Evolutionary conservation across 2,797 vertebrate species (phyloP).

Genomic region (Coluber constrictor): DNA sequence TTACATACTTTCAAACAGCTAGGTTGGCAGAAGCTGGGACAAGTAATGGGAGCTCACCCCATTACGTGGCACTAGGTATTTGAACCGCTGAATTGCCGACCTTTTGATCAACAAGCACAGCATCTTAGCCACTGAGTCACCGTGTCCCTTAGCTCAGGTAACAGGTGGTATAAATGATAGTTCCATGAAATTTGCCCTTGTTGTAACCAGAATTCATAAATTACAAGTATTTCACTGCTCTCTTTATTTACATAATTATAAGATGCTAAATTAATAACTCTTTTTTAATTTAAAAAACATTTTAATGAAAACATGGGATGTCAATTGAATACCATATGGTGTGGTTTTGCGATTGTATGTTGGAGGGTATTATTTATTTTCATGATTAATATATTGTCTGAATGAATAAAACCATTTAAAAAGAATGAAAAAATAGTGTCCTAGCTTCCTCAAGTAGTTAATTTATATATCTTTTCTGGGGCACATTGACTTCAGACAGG

Average conservation of each 20-base stretch:
- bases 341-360: not conserved
- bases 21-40: no score
- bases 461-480: not conserved
- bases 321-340: not conserved
- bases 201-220: not conserved
- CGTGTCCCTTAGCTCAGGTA: not conserved
- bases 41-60: no score
- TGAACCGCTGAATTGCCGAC: no score
- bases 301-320: not conserved
- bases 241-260: not conserved
- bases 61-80: no score
- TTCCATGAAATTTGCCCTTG: not conserved
- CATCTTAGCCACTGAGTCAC: no score
- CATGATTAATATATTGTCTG: not conserved
- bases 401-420: not conserved
- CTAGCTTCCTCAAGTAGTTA: not conserved
- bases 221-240: not conserved
- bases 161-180: not conserved
- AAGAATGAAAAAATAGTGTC: not conserved
- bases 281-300: not conserved
- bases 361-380: not conserved
- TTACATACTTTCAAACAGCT: no score
- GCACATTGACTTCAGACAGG: not conserved
- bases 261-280: not conserved
- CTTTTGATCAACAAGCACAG: no score